Base-by-base conservation (phyloP, 2,797 vertebrate genomes). In the Bradypodion ventrale region DNA sequence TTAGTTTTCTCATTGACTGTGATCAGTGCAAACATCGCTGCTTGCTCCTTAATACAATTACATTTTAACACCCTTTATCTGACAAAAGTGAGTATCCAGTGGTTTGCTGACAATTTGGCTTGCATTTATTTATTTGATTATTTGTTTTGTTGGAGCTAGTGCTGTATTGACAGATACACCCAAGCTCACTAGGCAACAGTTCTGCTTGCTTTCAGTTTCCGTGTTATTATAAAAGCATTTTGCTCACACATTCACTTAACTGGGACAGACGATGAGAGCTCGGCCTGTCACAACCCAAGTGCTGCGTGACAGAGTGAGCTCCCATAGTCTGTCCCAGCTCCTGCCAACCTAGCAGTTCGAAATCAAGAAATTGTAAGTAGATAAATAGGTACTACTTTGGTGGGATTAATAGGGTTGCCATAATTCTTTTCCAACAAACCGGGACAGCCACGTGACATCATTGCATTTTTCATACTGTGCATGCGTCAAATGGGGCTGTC, bases 31-130 rank as follows among this genome's bases (percentile, higher is more conserved):
- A 56, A 81, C 74, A 44, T 72, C 46, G 7, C 21, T 56, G 78
- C 73, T 59, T 78, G 78, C 74, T 77, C n/a, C 68, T 60, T 87
- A 87, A 81, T 82, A 85, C 84, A 85, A 82, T 85, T 85, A 78
- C 2, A 25, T 82, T 81, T 81, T 87, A 82, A 65, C 78, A 81
- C 59, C 40, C 74, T 72, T 84, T 81, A 84, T 56, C 66, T 81
- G 82, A 81, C 62, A 73, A 52, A 81, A 77, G 84, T 73, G 73
- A 81, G 84, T 87, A 87, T 87, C 80, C 78, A 65, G 78, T 21
- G 49, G 9, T 84, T 68, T 65, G 73, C 66, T 56, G 73, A 63
- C 73, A 76, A 52, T 77, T 81, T 77, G 73, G 66, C 16, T 65
- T 77, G 46, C 62, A 25, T 72, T 70, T 56, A 69, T 83, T 74